Evolutionary conservation across 1,140 invertebrate genomes (phyloP), one percentile per base, ranked within the genome.

Genomic region (Solenopsis invicta): DNA sequence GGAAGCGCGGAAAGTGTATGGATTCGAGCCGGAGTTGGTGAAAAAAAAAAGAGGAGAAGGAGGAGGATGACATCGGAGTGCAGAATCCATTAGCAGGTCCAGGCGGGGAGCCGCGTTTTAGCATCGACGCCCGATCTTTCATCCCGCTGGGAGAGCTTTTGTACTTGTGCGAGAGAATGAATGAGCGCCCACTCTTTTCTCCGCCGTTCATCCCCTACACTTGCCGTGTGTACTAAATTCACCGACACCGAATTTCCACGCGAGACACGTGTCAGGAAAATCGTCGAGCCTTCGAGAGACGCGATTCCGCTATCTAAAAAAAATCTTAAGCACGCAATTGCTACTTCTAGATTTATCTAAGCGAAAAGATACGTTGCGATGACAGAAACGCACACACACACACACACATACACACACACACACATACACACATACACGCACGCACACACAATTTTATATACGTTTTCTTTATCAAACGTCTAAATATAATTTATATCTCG

Each of bases 91-190:
- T 92, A 92, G 91, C 87, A 84, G 76, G 82, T 78, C 45, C 66
- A 41, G 37, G 74, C 69, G 45, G 41, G 45, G 50, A 62, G 41
- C 54, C 86, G 77, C 82, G 85, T 85, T 92, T 92, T 89, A 90
- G 85, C 89, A 90, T 92, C 81, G 91, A 89, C 89, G 88, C 61
- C 71, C 91, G 82, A 92, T 92, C 91, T 91, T 92, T 92, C 91
- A 92, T 92, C 69, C 80, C 37, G 45, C 64, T 52, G 61, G 34
- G 82, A 91, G 76, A 86, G 89, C 85, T 89, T 88, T 90, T 90
- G 69, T 72, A 74, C 76, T 84, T 80, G 85, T 72, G 84, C 86
- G 76, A n/a, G n/a, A n/a, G n/a, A 88, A 90, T 78, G 82, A 88
- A 77, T 77, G 72, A 59, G 69, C 66, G 71, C 41, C 75, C 61